Evolutionary conservation across 37 sponge, comb jelly and placozoan genomes (phyloP).

Genomic region (Halichondria panicea): DNA sequence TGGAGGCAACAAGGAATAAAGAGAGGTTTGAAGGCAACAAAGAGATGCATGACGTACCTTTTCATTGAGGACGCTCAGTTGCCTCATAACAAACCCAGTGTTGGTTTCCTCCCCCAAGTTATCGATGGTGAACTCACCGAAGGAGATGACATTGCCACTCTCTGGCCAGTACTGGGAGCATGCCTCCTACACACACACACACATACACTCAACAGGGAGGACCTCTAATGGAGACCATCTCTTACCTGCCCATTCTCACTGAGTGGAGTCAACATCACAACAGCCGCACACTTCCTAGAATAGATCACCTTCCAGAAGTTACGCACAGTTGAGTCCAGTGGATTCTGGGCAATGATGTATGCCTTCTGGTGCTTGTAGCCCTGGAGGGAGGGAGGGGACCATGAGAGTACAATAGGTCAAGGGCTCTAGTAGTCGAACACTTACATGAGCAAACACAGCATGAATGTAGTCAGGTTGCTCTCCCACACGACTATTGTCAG

Average conservation of each 20-base stretch:
- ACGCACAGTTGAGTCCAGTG: constrained; percentile 39
- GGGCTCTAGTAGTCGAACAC: background rate
- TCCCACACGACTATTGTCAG: background rate
- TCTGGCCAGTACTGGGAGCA: too few relatives aligned
- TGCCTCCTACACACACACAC: too few relatives aligned
- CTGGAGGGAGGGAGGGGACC: constrained; percentile 15
- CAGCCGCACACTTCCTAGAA: constrained; percentile 36
- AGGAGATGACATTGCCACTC: too few relatives aligned
- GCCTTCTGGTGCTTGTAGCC: constrained; percentile 67
- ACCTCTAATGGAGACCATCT: too few relatives aligned
- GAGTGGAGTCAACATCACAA: constrained; percentile 58
- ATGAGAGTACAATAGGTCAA: background rate
- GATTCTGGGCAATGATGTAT: constrained; percentile 65
- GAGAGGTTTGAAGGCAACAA: too few relatives aligned
- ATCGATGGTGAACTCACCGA: too few relatives aligned
- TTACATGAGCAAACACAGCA: constrained; percentile 33
- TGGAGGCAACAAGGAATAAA: too few relatives aligned
- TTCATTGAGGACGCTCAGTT: too few relatives aligned
- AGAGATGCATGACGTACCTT: too few relatives aligned
- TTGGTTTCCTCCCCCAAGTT: too few relatives aligned
- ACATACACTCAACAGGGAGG: too few relatives aligned
- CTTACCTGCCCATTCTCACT: constrained; percentile 38
- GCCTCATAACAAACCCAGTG: too few relatives aligned
- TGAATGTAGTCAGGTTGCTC: constrained; percentile 28
- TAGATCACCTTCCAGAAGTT: constrained; percentile 78